A percentile compares a stretch with the other conserved stretches of the same genome.
Evolutionary conservation across 2,888 invertebrate species (phyloP).

Genomic region (Pelosia muscerda): DNA sequence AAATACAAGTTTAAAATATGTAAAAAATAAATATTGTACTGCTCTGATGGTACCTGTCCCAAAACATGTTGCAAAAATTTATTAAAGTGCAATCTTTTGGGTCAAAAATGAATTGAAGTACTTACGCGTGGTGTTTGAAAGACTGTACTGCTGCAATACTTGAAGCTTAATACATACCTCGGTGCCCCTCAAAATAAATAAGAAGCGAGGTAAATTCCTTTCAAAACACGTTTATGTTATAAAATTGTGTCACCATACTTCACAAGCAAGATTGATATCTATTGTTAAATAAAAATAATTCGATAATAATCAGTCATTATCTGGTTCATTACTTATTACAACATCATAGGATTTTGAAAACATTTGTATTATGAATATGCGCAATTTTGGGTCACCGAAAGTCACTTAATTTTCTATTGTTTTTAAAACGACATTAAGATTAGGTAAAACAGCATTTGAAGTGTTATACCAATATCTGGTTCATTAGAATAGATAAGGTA

Average conservation of each 20-base stretch:
- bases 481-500: not conserved
- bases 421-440: not conserved
- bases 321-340: conserved; percentile 18
- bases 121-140: not conserved
- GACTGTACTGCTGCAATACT: not conserved
- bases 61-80: too few relatives aligned
- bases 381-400: not conserved
- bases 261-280: not conserved
- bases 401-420: not conserved
- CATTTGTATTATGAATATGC: not conserved
- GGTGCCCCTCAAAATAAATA: not conserved
- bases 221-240: not conserved
- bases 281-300: not conserved
- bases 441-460: not conserved
- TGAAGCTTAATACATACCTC: not conserved
- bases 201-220: not conserved
- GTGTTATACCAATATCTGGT: not conserved
- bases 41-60: too few relatives aligned
- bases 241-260: not conserved
- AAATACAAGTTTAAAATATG: too few relatives aligned
- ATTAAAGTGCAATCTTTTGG: too few relatives aligned
- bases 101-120: too few relatives aligned
- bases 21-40: too few relatives aligned
- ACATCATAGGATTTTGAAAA: not conserved
- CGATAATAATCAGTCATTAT: not conserved